Conservation (phyloP, 2,113 vertebrate species). For the Amblyornis subalaris region DNA sequence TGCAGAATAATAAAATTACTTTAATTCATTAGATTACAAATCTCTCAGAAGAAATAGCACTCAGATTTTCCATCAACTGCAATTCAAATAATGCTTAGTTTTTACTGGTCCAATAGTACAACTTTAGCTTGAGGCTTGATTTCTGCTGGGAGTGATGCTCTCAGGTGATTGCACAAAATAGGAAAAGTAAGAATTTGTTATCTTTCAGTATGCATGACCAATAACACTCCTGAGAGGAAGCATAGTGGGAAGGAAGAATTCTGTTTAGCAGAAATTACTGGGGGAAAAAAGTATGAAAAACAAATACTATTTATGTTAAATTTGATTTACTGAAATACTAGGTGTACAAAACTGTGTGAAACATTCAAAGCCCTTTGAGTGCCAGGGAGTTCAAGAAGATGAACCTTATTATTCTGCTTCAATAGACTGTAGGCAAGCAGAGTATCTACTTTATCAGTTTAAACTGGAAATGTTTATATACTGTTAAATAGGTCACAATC, state of each 20-base stretch:
- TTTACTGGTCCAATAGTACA: neutral
- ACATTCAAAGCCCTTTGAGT: neutral
- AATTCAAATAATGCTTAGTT: neutral
- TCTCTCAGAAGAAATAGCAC: neutral
- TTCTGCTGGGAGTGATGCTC: neutral
- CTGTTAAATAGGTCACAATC: neutral
- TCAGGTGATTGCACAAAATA: neutral
- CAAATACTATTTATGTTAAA: neutral
- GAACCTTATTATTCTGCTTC: neutral
- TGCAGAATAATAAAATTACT: conserved; percentile 1
- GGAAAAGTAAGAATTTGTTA: neutral
- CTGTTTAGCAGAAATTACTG: neutral
- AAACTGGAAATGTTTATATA: neutral
- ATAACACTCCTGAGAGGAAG: neutral
- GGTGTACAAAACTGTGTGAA: neutral
- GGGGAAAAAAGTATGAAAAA: neutral
- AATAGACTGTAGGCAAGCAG: neutral
- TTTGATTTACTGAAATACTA: neutral
- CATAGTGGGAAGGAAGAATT: neutral
- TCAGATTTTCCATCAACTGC: neutral
- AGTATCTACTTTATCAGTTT: neutral
- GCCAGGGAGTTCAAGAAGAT: neutral
- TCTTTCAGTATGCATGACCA: neutral
- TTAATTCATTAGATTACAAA: conserved; percentile 5
- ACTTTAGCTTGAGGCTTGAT: neutral